Base-by-base conservation (phyloP, 2,797 vertebrate genomes). In the Choloepus didactylus region DNA sequence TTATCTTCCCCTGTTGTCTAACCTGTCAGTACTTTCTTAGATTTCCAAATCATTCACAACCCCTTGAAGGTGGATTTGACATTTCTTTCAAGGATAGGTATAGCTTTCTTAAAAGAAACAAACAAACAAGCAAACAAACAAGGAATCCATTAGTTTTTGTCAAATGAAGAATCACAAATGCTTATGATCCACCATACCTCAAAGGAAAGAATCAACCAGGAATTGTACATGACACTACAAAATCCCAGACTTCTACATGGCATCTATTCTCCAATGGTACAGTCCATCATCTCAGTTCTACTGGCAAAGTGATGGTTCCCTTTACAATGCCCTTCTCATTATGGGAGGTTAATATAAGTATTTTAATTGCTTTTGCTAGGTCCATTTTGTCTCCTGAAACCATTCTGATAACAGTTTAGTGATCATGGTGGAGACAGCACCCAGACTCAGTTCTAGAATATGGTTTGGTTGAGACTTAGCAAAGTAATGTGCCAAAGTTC, bases 71-170 rank as follows among this genome's bases (percentile, higher is more conserved):
- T 88, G 9, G 10, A 60, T 73, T 64, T 88, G 56, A 35, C 6
- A 44, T 91, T 82, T 93, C n/a, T 72, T 49, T 56, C 35, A 93
- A 70, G 8, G 15, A 77, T 10, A 81, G 2, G 62, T 49, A 5
- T 56, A 19, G 81, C 82, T 72, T 87, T 90, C 31, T 77, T 83
- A 70, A 90, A 62, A n/a, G n/a, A n/a, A n/a, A n/a, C n/a, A n/a
- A n/a, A n/a, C n/a, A n/a, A n/a, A n/a, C n/a, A n/a, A n/a, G 54
- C 11, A 66, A 80, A 70, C 5, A 35, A 44, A 54, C 46, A 29
- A 72, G 19, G 54, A 86, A 66, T 49, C 12, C 9, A 89, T 70
- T 6, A 67, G 31, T 66, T 3, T 38, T 69, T 70, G 9, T 76
- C 9, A 83, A 6, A 90, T 35, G 27, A 87, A 81, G 18, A 25